A percentile compares a stretch with the other conserved stretches of the same genome.
Conservation (phyloP, 2,888 invertebrate genomes). For the Sarcophaga variegata region DNA sequence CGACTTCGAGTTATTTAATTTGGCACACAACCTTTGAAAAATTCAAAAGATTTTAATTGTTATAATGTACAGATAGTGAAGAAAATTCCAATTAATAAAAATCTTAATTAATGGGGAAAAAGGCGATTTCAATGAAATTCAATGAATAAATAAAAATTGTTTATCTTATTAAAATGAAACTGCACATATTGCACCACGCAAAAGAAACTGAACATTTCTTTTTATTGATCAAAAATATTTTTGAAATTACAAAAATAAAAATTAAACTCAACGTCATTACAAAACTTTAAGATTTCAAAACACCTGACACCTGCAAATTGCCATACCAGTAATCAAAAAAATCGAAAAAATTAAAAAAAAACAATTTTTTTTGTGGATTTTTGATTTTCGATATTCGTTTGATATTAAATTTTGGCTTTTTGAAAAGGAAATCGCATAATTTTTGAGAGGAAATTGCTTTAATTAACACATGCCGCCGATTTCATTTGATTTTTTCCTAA, state of each 20-base stretch:
- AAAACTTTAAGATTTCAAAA: slow-evolving; percentile 30
- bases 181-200: slow-evolving; percentile 36
- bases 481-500: slow-evolving; percentile 20
- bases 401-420: slow-evolving; percentile 28
- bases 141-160: slow-evolving; percentile 50
- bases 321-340: background rate
- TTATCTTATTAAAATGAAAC: slow-evolving; percentile 48
- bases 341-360: too few species aligned
- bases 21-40: too few species aligned
- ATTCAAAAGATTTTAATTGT: too few species aligned
- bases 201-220: slow-evolving; percentile 15
- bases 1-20: too few species aligned
- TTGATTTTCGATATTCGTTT: slow-evolving; percentile 12
- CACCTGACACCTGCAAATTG: slow-evolving; percentile 56
- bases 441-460: slow-evolving; percentile 56
- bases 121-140: slow-evolving; percentile 38
- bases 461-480: slow-evolving; percentile 57
- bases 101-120: slow-evolving; percentile 32
- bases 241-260: slow-evolving; percentile 16
- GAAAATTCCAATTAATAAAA: slow-evolving; percentile 21
- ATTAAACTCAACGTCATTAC: background rate
- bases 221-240: slow-evolving; percentile 42
- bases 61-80: background rate
- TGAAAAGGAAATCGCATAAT: slow-evolving; percentile 45
- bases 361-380: background rate